A percentile compares a stretch with the other conserved stretches of the same genome.
phyloP scores from a whole-genome alignment of 2,888 invertebrate genomes.

The Phytoseiulus persimilis region DNA sequence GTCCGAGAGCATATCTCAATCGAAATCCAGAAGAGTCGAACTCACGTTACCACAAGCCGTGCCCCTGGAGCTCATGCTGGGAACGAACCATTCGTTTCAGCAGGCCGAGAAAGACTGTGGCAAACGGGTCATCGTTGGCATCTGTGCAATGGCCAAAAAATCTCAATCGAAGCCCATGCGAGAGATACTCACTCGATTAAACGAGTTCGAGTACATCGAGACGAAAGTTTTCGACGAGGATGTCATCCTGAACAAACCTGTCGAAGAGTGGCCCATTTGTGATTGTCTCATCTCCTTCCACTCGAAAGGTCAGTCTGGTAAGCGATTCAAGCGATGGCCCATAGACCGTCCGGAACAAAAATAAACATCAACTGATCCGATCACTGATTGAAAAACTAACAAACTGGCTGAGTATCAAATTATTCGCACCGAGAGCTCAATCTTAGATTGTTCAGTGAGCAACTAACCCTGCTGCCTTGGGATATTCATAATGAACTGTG shows the following conservation, averaged over 20 bases:
- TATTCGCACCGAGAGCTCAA: not conserved
- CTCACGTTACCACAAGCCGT: too few species aligned
- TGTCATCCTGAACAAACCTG: slow-evolving; percentile 85
- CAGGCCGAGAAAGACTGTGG: slow-evolving; percentile 47
- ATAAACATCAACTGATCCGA: not conserved
- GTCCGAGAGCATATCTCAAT: too few species aligned
- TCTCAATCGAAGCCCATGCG: slow-evolving; percentile 98
- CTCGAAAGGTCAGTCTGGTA: slow-evolving; percentile 61
- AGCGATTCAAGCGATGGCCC: slow-evolving; percentile 13
- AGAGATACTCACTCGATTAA: slow-evolving; percentile 87
- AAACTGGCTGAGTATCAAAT: not conserved
- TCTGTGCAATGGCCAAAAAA: slow-evolving; percentile 99
- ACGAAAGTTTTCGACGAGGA: slow-evolving; percentile 91
- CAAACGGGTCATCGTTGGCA: slow-evolving; percentile 82
- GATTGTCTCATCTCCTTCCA: slow-evolving; percentile 97
- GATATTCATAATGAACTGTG: not conserved
- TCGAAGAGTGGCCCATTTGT: slow-evolving; percentile 95
- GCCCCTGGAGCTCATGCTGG: not conserved
- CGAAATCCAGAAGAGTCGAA: too few species aligned
- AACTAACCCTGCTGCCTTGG: not conserved
- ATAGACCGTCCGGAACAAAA: not conserved
- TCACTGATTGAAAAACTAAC: not conserved
- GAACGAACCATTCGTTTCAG: slow-evolving; percentile 33
- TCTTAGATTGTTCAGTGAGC: not conserved
- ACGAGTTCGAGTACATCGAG: slow-evolving; percentile 92